phyloP scores from a whole-genome alignment of 2,888 invertebrate genomes.

The Cantharis nigra region DNA sequence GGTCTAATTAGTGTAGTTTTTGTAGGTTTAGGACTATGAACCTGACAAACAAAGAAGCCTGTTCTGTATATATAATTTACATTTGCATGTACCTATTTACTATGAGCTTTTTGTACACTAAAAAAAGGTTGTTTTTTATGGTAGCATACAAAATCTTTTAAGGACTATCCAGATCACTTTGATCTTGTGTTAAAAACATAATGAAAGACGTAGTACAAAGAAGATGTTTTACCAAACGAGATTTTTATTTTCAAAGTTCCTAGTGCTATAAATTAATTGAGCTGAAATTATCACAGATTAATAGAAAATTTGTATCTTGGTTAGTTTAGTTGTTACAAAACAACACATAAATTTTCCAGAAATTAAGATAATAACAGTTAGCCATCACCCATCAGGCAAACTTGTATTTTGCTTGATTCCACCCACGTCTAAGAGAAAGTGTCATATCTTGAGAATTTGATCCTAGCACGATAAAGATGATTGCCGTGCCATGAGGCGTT shows the following conservation, averaged over 20 bases:
- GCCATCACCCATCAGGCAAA: not conserved
- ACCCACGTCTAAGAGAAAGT: not conserved
- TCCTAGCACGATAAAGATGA: not conserved
- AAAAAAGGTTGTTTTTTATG: not conserved
- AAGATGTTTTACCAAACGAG: no score
- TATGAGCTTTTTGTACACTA: not conserved
- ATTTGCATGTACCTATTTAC: not conserved
- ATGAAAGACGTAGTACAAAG: no score
- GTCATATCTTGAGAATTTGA: not conserved
- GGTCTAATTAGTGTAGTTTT: not conserved
- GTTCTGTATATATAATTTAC: not conserved
- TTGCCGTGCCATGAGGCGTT: not conserved
- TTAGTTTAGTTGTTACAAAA: not conserved
- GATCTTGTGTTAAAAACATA: no score
- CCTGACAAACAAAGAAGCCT: not conserved
- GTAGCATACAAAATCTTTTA: not conserved
- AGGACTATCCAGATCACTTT: not conserved
- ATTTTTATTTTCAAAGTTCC: no score
- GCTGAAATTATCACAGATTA: not conserved
- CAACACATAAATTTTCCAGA: not conserved
- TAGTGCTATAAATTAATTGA: no score
- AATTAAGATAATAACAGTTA: not conserved
- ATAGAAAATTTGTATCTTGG: not conserved
- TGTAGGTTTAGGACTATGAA: not conserved
- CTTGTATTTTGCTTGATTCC: not conserved